Base-by-base conservation (phyloP, 2,113 vertebrate genomes). In the Eurypyga helias region DNA sequence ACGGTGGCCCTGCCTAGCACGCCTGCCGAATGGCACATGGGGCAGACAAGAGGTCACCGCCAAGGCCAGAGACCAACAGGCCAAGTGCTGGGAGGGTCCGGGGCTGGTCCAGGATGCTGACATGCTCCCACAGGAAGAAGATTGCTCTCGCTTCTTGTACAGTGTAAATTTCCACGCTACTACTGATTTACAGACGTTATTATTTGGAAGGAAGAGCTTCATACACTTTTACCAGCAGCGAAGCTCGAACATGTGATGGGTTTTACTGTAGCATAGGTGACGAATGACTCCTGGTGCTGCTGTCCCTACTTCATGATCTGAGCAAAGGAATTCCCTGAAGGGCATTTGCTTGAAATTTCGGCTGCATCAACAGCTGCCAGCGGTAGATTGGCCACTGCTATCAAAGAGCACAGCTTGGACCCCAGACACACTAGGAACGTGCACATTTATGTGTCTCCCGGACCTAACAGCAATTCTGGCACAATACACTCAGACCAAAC, bases 61-160 rank as follows among this genome's bases (percentile, higher is more conserved):
- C 73, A 26, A 66, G 51, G 7, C 18, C 41, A 73, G 66, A 55
- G 87, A 24, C 9, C 60, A 29, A 12, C 0, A 0, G 20, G 9
- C 3, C 51, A 66, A 67, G 43, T 5, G 13, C 11, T 8, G 26
- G 66, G 20, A 41, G 31, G 41, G 36, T 3, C 29, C 21, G 55
- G 41, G 17, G 25, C 73, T 73, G 52, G 5, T 18, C 38, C 38
- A 67, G 33, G 34, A 3, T 49, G 24, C 49, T 15, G 10, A 1
- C 38, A n/a, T 36, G 29, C 12, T 88, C n/a, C 77, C 1, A 0
- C 0, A 0, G 65, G 15, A 69, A 66, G 23, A 70, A 43, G 3
- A 10, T 17, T 54, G 19, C 36, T 25, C 19, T 73, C 16, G 7
- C 29, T 52, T 69, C 38, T 57, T 41, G 54, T 7, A 7, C 14